Evolutionary conservation across 2,113 vertebrate species (phyloP), one percentile per base, ranked within the genome.

Genomic region (Pituophis catenifer): DNA sequence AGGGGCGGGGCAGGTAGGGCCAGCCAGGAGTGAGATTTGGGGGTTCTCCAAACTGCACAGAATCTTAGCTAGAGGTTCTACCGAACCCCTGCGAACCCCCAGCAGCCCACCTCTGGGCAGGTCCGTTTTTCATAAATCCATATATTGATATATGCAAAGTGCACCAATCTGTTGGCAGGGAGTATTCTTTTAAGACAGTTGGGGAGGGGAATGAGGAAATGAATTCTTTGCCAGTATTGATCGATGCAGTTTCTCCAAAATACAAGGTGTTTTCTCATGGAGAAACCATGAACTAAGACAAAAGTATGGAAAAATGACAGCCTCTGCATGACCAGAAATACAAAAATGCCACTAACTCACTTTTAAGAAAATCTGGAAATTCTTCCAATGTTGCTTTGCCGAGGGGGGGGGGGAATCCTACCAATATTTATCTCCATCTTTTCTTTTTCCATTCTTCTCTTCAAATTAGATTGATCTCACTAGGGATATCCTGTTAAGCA

Each of bases 1-100:
- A 50, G 48, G 48, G 48, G 48, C 48, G 0, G 1, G 48, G 48
- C 6, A 0, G 48, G 48, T 4, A 0, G 0, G 48, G 48, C 48
- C 5, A 50, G 48, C 48, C 48, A 50, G 0, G 6, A 50, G 48
- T 50, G 5, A 6, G 48, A 50, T 50, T 50, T 50, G 48, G 48
- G 6, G 48, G 48, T 50, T 50, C 48, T 50, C 48, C 5, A 6
- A 50, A 50, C 48, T 50, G 48, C 48, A 50, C 48, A 6, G 48
- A 50, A 50, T 50, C 48, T 50, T 50, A 50, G 48, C 48, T 50
- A 50, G 48, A 50, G 48, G 48, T 50, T 50, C 48, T 50, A 0
- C 48, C 48, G 0, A 50, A 50, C 48, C 48, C 48, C 48, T 7
- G 6, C 1, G 48, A 50, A 50, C 48, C 48, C 48, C 48, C 48